Conservation (phyloP, 2,113 vertebrate species). For the Todiramphus saurophagus region DNA sequence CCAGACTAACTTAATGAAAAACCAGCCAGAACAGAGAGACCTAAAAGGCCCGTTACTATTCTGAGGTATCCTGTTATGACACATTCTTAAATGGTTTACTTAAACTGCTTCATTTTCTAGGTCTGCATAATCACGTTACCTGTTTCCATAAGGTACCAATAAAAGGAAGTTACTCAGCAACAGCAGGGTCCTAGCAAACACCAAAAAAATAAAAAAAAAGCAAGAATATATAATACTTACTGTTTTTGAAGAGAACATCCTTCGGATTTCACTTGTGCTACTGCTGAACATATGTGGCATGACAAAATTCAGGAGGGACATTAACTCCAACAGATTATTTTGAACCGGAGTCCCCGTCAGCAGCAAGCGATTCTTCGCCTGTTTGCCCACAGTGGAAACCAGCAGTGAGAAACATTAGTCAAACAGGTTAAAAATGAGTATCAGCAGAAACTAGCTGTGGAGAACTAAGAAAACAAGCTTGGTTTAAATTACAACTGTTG, state of each 20-base stretch:
- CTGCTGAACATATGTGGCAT: conserved; percentile 99
- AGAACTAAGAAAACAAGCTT: not conserved
- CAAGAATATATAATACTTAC: conserved; percentile 68
- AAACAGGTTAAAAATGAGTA: not conserved
- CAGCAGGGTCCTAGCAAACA: not conserved
- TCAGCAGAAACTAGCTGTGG: not conserved
- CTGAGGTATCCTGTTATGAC: not conserved
- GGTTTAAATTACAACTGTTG: not conserved
- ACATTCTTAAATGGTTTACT: not conserved
- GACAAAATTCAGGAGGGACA: conserved; percentile 97
- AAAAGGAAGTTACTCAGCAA: not conserved
- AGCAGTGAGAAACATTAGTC: not conserved
- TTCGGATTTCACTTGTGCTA: conserved; percentile 89
- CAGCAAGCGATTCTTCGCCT: conserved; percentile 91
- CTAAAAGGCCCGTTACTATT: not conserved
- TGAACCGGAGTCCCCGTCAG: conserved; percentile 95
- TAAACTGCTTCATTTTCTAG: not conserved
- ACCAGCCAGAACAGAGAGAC: not conserved
- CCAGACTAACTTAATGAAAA: not conserved
- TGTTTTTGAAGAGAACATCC: conserved; percentile 92
- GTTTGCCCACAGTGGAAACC: not conserved
- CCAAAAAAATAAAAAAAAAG: not conserved
- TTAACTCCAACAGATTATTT: conserved; percentile 94
- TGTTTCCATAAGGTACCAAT: fast-evolving
- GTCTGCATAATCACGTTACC: not conserved